Base-by-base conservation (phyloP, 92 coral and sea anemone genomes). In the Epizoanthus stellaris region DNA sequence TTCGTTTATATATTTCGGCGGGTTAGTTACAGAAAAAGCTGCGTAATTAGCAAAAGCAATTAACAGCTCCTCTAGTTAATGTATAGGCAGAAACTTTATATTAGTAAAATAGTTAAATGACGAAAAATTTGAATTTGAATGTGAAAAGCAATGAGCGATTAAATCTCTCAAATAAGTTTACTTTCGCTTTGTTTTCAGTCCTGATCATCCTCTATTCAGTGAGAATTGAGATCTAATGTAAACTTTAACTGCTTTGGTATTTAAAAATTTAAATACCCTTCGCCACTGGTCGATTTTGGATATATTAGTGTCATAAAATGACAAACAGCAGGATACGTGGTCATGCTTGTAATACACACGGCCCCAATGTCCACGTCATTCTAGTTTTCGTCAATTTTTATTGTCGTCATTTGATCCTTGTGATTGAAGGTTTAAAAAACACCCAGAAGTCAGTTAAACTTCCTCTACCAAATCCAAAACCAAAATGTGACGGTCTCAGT, bases 211-310 rank as follows among this genome's bases (percentile, higher is more conserved):
- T 38, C 20, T 34, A 75, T 3, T 62, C 61, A 57, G 23, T 57
- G 34, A 56, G 10, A 75, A 30, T 30, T 36, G 77, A 47, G 19
- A 36, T n/a, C 21, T 36, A 17, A 69, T 69, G 61, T n/a, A 73
- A 73, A 47, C 38, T 12, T 49, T 20, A 19, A 72, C 16, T 52
- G 49, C 20, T 13, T 13, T 75, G 65, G 80, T 34, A 54, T 54
- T 34, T 52, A 12, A 74, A 74, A 12, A 25, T 54, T 75, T 75
- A 74, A 74, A 74, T 34, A 12, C 67, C 49, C 52, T 17, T 75
- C 36, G 47, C 25, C 5, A 34, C 47, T 54, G 12, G 61, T 34
- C 47, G 73, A 39, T 8, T 15, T 68, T 38, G 40, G n/a, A 68
- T 15, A 36, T 38, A 2, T 66, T 23, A 66, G 70, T n/a, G 40